Base-by-base conservation (phyloP, 2,797 vertebrate species). In the Paedocypris micromegethes region DNA sequence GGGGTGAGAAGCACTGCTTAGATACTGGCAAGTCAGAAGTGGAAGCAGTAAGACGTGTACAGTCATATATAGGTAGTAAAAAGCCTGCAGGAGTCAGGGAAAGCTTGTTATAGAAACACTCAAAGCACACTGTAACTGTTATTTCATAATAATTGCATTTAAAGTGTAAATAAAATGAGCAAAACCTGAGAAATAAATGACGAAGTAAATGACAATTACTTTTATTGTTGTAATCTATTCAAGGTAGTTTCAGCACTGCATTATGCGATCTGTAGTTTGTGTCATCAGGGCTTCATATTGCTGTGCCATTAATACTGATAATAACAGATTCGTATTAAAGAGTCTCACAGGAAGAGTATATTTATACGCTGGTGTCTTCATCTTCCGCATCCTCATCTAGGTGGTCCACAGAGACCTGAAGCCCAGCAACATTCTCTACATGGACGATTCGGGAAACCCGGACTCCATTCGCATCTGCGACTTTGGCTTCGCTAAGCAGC, bases 371-470 rank as follows among this genome's bases (percentile, higher is more conserved):
- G 6, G 0, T 38, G n/a, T 54, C 5, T 6, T 53, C 37, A 68
- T 0, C 0, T 23, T 23, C 23, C 23, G 23, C 23, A 23, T 9
- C 9, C 38, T 50, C 3, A 2, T 49, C 2, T 63, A 99, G 96
- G 93, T 98, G 68, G 95, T 98, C 77, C 96, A 98, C 81, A 84
- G 96, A 85, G 96, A 98, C 88, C 91, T 98, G 82, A 98, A 98
- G 73, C 95, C 96, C 79, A 99, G 96, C 86, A 98, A 98, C 87
- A 98, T 98, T 87, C 91, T 98, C 40, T 98, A 98, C 66, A 94
- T 92, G 91, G 94, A 98, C 55, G 92, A 98, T 78, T 97, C 94
- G 9, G 93, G 93, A 68, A 97, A 92, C 80, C 92, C 95, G 0
- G 94, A 99, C 80, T 98, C 94, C 23, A 97, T 99, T 77, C 88